A percentile compares a stretch with the other conserved stretches of the same genome.
phyloP scores from a whole-genome alignment of 2,888 invertebrate genomes.

The Metellina segmentata region DNA sequence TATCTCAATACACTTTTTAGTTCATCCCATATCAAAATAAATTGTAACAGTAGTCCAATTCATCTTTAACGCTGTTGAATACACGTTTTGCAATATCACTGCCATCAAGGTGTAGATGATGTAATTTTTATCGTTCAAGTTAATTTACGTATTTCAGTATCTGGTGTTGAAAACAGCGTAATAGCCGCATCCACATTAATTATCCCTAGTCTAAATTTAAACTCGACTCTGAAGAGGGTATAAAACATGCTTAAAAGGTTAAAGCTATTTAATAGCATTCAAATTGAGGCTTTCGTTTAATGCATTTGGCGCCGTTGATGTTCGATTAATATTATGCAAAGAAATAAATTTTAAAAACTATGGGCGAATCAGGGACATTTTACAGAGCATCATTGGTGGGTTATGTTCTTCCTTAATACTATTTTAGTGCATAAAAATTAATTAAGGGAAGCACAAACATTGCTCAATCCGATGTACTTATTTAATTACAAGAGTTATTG shows the following conservation, averaged over 20 bases:
- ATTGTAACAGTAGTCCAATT: not conserved
- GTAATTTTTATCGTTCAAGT: too few relatives aligned
- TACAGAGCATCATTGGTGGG: too few relatives aligned
- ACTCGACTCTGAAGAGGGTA: not conserved
- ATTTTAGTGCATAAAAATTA: too few relatives aligned
- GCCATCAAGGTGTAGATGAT: too few relatives aligned
- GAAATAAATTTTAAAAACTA: not conserved
- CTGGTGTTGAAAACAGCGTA: too few relatives aligned
- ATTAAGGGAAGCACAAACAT: not conserved
- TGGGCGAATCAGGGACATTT: not conserved
- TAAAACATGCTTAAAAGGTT: not conserved
- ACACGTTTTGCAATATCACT: too few relatives aligned
- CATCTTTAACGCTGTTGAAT: too few relatives aligned
- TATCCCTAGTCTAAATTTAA: not conserved
- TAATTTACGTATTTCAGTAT: too few relatives aligned
- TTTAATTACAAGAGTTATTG: too few relatives aligned
- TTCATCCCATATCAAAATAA: not conserved
- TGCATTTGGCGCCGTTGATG: not conserved
- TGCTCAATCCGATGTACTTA: not conserved
- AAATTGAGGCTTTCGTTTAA: not conserved
- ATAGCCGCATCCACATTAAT: too few relatives aligned
- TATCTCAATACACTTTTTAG: not conserved
- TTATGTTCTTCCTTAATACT: too few relatives aligned
- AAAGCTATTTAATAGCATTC: not conserved
- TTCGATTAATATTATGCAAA: not conserved